A percentile compares a stretch with the other conserved stretches of the same genome.
Conservation (phyloP, 1,140 invertebrate genomes). For the Gryllus bimaculatus region DNA sequence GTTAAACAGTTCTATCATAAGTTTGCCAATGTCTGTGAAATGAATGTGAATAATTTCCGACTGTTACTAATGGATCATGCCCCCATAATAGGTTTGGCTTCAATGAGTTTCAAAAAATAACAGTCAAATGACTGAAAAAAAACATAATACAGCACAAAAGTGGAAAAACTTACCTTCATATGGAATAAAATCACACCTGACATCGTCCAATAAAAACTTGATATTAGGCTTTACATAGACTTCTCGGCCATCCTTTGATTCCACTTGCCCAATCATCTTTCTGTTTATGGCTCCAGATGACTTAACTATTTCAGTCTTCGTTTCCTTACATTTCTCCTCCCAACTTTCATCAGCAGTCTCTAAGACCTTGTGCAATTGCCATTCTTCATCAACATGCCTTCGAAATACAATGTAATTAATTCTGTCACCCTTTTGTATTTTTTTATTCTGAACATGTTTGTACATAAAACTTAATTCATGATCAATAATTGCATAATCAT, state of each 20-base stretch:
- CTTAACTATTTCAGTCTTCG: constrained; percentile 27
- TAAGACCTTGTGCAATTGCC: constrained; percentile 21
- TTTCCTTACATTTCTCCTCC: constrained; percentile 26
- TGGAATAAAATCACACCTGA: constrained; percentile 41
- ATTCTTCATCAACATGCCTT: constrained; percentile 8
- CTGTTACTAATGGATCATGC: not conserved
- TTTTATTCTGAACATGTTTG: not conserved
- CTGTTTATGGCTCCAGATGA: constrained; percentile 37
- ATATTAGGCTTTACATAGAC: constrained; percentile 43
- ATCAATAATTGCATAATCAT: constrained; percentile 20
- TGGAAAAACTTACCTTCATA: constrained; percentile 13
- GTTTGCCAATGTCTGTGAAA: not conserved
- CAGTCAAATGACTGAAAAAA: not conserved
- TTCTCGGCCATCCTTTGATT: constrained; percentile 35
- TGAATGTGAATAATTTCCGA: not conserved
- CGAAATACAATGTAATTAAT: constrained; percentile 16
- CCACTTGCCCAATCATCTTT: constrained; percentile 43
- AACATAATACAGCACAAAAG: not conserved
- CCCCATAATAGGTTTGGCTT: not conserved
- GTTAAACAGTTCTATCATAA: not conserved
- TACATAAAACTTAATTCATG: constrained; percentile 13
- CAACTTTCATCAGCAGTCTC: constrained; percentile 23
- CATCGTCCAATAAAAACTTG: constrained; percentile 43
- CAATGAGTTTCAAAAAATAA: not conserved
- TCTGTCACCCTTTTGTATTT: constrained; percentile 9